Conservation (phyloP, 1,140 invertebrate species). For the Cherax destructor region DNA sequence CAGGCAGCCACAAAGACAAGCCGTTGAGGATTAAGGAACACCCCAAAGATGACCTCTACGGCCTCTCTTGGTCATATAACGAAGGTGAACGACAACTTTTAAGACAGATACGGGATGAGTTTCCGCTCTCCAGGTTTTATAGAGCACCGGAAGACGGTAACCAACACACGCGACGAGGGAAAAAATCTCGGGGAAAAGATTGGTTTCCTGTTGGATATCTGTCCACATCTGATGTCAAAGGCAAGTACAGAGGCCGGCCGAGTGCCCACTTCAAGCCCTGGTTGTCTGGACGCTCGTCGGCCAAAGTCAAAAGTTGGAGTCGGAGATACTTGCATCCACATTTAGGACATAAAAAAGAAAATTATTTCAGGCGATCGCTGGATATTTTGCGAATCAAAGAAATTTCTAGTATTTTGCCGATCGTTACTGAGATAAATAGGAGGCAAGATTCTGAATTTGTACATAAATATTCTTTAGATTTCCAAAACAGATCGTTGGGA, state of each 20-base stretch:
- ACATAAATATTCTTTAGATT: neutral
- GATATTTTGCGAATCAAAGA: neutral
- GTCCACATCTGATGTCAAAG: neutral
- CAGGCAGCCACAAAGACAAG: neutral
- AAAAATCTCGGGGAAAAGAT: neutral
- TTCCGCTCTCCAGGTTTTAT: neutral
- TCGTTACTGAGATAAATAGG: neutral
- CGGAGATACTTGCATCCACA: neutral
- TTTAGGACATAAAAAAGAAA: neutral
- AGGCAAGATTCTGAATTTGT: neutral
- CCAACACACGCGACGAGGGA: neutral
- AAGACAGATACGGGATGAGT: neutral
- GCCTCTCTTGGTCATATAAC: neutral
- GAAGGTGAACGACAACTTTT: neutral
- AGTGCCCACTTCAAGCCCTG: neutral
- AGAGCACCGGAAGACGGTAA: neutral
- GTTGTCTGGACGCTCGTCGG: neutral
- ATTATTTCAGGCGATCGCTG: neutral
- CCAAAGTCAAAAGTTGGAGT: neutral
- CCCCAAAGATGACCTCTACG: neutral
- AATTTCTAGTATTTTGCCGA: neutral
- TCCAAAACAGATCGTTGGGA: neutral
- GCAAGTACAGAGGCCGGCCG: neutral
- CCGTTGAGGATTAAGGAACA: neutral
- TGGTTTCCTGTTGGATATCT: neutral